These are phyloP conservation scores for Ptyas mucosa DNA, from an alignment of 2,113 vertebrate genomes.

Conservation along the genomic window DNA sequence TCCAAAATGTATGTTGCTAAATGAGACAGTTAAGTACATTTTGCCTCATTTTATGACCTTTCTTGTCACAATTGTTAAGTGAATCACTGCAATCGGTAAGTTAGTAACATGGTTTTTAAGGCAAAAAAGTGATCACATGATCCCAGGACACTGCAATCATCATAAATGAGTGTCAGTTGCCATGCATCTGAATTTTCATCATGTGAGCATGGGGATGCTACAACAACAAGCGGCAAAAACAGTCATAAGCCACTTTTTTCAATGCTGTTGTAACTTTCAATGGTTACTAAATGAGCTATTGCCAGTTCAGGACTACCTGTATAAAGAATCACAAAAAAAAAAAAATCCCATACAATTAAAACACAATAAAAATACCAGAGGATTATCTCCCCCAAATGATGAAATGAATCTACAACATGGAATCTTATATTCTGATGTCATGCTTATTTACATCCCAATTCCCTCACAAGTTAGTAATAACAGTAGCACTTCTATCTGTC, in stretches of 20 bases:
- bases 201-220: background rate
- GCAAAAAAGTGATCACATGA: background rate
- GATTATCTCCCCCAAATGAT: background rate
- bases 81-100: background rate
- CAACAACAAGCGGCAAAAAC: background rate
- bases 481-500: background rate
- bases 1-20: background rate
- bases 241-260: background rate
- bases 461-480: background rate
- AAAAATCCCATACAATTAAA: background rate
- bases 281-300: background rate
- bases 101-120: background rate
- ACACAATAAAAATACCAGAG: background rate
- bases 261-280: background rate
- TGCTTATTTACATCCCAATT: background rate
- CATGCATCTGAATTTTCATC: background rate
- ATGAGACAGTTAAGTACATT: background rate
- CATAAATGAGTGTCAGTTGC: background rate
- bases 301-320: background rate
- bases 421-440: background rate
- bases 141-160: background rate
- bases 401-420: background rate
- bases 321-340: background rate
- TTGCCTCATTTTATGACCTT: background rate
- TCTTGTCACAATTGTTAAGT: background rate